Base-by-base conservation (phyloP, 2,113 vertebrate species). In the Canis aureus region DNA sequence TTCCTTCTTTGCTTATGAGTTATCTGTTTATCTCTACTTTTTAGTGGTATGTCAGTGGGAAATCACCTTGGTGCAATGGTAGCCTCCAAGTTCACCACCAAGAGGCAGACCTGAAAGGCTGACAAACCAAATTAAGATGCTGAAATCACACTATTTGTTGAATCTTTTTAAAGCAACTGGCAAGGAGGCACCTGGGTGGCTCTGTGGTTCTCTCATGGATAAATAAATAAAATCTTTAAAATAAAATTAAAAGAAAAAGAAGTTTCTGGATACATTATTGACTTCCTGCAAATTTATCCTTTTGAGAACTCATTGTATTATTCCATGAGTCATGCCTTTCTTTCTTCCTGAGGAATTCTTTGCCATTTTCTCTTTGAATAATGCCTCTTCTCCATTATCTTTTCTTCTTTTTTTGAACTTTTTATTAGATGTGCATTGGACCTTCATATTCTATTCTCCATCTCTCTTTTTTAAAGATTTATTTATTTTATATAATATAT, bases 321-420 rank as follows among this genome's bases (percentile, higher is more conserved):
- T 73, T 59, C 35, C 59, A 19, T 23, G 4, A 43, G 17, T 76
- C 16, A 25, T 64, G 7, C 25, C 32, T 35, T 49, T 69, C 49
- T 91, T 83, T 94, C 43, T 78, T 89, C 90, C 32, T 84, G 79
- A 84, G 79, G 5, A 62, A 76, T 76, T 67, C 53, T 67, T 80
- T 84, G 60, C 7, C 53, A 60, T 84, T 79, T 84, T 89, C 35
- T 69, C 13, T 69, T 84, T 53, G 51, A 78, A 81, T 7, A 83
- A 4, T 82, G 35, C 60, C 19, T 89, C 5, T 4, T 27, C 32
- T 83, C 51, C 23, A 78, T 76, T 35, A 60, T 55, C 59, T 71
- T 15, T 66, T 93, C 38, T 20, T n/a, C 59, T 82, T 6, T 74
- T 29, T 81, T 64, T 49, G 78, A 6, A 71, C 53, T 15, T 23